Evolutionary conservation across 1,140 invertebrate species (phyloP).

Genomic region (Bombus waltoni): DNA sequence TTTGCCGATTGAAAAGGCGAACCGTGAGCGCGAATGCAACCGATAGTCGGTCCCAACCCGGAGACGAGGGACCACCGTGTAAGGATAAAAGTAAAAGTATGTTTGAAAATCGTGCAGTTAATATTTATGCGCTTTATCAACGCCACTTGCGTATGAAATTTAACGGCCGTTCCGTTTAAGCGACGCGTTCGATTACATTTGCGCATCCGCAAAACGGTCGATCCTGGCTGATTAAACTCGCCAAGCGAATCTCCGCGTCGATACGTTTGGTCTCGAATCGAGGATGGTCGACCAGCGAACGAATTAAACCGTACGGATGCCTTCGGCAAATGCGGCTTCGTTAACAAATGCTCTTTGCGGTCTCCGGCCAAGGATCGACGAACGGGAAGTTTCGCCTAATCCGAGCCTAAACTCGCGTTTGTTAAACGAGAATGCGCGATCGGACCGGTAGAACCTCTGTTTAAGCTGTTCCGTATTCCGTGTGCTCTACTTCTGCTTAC

Average conservation of each 20-base stretch:
- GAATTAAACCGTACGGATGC: background rate
- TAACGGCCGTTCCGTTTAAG: no score
- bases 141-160: no score
- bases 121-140: no score
- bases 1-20: no score
- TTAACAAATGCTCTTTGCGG: conserved; percentile 22
- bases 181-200: no score
- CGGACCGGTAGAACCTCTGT: background rate
- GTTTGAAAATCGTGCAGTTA: no score
- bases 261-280: background rate
- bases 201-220: background rate
- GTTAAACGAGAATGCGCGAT: conserved; percentile 15
- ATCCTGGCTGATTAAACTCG: background rate
- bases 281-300: background rate
- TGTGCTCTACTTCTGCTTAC: background rate
- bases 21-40: no score
- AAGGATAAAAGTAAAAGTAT: no score
- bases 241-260: background rate
- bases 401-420: background rate
- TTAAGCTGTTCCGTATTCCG: background rate
- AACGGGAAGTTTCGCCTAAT: background rate
- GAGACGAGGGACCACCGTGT: no score
- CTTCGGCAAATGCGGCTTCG: background rate
- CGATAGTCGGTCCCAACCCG: no score
- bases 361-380: background rate